Conservation (phyloP, 2,113 vertebrate genomes). For the Eurypyga helias region DNA sequence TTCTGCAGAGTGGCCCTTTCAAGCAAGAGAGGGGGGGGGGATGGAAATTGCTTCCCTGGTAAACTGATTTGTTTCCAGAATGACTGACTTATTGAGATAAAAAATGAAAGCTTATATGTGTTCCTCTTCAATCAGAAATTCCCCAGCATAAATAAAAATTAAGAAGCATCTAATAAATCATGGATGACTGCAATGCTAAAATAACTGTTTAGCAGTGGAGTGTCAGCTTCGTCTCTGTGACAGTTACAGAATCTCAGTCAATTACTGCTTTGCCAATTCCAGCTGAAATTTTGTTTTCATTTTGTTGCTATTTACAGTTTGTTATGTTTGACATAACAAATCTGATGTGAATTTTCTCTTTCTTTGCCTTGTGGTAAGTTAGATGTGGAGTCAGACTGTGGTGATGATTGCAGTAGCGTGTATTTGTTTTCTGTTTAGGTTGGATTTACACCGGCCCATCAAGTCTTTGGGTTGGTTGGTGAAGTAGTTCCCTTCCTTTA, state of each 20-base stretch:
- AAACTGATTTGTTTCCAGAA: slow-evolving; percentile 12
- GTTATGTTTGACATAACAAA: not conserved
- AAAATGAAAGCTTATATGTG: not conserved
- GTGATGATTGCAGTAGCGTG: not conserved
- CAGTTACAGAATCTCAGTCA: not conserved
- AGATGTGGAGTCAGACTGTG: not conserved
- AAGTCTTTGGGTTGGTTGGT: not conserved
- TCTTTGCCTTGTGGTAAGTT: not conserved
- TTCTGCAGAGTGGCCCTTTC: not conserved
- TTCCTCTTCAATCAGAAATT: slow-evolving; percentile 42
- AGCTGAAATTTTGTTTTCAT: not conserved
- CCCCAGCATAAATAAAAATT: slow-evolving; percentile 41
- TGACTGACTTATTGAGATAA: not conserved
- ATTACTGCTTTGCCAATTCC: not conserved
- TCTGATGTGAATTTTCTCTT: not conserved
- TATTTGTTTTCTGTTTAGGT: not conserved
- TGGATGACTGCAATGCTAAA: slow-evolving; percentile 27
- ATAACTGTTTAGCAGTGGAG: slow-evolving; percentile 10
- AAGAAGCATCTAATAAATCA: slow-evolving; percentile 44
- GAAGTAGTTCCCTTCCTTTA: not conserved
- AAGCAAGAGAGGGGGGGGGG: not conserved
- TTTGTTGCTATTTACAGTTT: not conserved
- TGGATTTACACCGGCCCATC: not conserved
- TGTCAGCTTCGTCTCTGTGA: not conserved
- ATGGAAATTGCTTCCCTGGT: not conserved